Evolutionary conservation across 2,797 vertebrate species (phyloP).

Genomic region (Amblyraja radiata): DNA sequence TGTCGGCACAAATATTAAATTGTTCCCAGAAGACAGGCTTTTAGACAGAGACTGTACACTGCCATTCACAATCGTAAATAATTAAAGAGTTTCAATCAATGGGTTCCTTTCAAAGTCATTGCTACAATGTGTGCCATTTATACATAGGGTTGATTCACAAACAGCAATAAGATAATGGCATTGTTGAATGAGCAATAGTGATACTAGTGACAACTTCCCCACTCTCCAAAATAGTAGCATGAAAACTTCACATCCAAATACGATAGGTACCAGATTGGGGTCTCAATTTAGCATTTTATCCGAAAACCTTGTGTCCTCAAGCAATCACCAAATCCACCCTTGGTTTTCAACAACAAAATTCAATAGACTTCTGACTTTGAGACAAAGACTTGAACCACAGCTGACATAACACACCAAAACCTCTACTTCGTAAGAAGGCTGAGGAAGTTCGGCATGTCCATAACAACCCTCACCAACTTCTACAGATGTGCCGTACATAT

Average conservation of each 20-base stretch:
- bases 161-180: not conserved
- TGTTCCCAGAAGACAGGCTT: not conserved
- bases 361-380: not conserved
- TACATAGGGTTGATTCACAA: not conserved
- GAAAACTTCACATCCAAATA: not conserved
- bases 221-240: not conserved
- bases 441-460: too few relatives aligned
- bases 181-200: not conserved
- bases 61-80: not conserved
- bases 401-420: too few relatives aligned
- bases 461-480: too few relatives aligned
- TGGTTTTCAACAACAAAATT: too few relatives aligned
- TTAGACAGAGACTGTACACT: not conserved
- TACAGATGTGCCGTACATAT: too few relatives aligned
- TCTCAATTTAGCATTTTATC: not conserved
- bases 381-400: not conserved
- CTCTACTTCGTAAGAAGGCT: too few relatives aligned
- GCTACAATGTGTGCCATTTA: not conserved
- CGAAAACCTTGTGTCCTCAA: too few relatives aligned
- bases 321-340: too few relatives aligned
- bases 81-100: not conserved
- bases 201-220: not conserved
- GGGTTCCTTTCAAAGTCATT: not conserved
- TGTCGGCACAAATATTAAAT: not conserved
- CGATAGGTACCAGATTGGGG: not conserved